Evolutionary conservation across 64 coral and sea anemone species (phyloP).

Genomic region (Dendronephthya gigantea): DNA sequence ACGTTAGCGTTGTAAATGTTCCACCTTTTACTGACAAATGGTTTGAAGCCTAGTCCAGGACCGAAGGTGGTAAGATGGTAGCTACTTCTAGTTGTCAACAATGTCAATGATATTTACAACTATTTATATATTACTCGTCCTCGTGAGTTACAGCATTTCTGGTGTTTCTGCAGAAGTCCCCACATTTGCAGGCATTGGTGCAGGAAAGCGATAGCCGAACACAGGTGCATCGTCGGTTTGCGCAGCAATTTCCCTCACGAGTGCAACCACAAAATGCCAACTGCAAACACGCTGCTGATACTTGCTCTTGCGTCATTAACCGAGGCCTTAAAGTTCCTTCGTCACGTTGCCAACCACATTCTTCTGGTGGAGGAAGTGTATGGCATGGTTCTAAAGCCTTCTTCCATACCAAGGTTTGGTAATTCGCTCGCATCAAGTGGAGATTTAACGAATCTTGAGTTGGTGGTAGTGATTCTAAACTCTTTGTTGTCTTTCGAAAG

Average conservation of each 20-base stretch:
- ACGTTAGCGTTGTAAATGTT: not conserved
- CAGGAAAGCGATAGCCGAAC: not conserved
- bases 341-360: constrained; percentile 38
- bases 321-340: constrained; percentile 35
- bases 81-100: not conserved
- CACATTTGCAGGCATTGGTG: too few species aligned
- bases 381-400: constrained; percentile 25
- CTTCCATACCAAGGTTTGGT: constrained; percentile 38
- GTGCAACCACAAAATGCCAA: constrained; percentile 48
- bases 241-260: constrained; percentile 39
- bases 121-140: not conserved
- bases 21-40: not conserved
- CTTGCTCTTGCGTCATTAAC: constrained; percentile 30
- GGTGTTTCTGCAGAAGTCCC: too few species aligned
- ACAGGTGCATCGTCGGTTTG: constrained; percentile 53
- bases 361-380: constrained; percentile 47
- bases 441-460: constrained; percentile 32
- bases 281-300: constrained; percentile 44
- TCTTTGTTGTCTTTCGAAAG: constrained; percentile 30
- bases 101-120: not conserved
- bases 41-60: not conserved
- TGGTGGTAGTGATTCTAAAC: constrained; percentile 22
- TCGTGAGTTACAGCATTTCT: constrained; percentile 8
- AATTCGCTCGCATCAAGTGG: constrained; percentile 16
- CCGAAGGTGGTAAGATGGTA: not conserved